Evolutionary conservation across 2,797 vertebrate genomes (phyloP).

Genomic region (Lithobates pipiens): DNA sequence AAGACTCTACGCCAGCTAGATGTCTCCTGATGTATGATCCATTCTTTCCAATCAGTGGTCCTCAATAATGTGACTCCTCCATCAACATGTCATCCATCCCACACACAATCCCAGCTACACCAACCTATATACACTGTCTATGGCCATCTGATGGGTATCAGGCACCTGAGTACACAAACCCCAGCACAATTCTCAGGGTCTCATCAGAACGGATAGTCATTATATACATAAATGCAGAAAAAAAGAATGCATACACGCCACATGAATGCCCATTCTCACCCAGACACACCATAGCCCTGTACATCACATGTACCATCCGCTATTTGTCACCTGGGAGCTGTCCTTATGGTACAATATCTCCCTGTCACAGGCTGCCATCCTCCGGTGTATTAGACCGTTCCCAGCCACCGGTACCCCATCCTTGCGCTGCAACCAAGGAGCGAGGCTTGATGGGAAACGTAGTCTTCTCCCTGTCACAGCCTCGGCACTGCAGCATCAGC

Average conservation of each 20-base stretch:
- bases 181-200: neutral
- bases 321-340: conserved; percentile 57
- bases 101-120: neutral
- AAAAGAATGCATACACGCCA: neutral
- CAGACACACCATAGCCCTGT: neutral
- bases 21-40: too few species aligned
- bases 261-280: neutral
- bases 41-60: too few species aligned
- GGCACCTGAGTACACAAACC: neutral
- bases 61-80: neutral
- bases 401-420: conserved; percentile 50
- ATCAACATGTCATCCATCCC: neutral
- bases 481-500: neutral
- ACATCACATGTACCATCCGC: conserved; percentile 1
- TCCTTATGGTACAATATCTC: conserved; percentile 61
- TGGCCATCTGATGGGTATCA: neutral
- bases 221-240: neutral
- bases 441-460: conserved; percentile 37
- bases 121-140: too few species aligned
- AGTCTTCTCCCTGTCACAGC: conserved; percentile 3
- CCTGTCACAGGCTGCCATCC: conserved; percentile 62
- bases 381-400: conserved; percentile 44
- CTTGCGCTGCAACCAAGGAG: conserved; percentile 29
- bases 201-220: neutral
- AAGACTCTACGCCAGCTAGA: neutral